Evolutionary conservation across 1,140 invertebrate genomes (phyloP), one percentile per base, ranked within the genome.

Genomic region (Cherax quadricarinatus): DNA sequence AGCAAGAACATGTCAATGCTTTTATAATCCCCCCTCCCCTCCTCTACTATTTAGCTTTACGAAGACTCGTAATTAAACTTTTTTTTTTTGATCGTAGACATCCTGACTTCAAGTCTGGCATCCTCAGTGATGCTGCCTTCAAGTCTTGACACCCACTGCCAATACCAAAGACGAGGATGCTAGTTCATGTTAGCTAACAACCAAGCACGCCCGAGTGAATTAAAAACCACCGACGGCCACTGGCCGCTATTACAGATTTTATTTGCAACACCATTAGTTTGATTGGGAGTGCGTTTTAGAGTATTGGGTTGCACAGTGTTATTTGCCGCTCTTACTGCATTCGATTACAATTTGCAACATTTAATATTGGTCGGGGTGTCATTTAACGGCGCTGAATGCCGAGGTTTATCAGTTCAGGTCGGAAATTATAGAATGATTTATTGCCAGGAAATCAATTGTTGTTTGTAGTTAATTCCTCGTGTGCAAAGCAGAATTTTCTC

Each of bases 251-350:
- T 91, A 91, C 86, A 73, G 89, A 91, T 91, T 91, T 86, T 91
- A 91, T 91, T 86, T 85, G 73, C 84, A 86, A 86, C 86, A 53
- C 89, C 89, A 91, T 91, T 91, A 91, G 83, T 91, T 66, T 91
- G 89, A 91, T 91, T 91, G 89, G 89, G 62, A 62, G 16, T 82
- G 75, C 82, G 89, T 86, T 91, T 86, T 86, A 86, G 82, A 60
- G 86, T 88, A 88, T 88, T 88, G 86, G 86, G 86, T 88, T 88
- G 86, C 86, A 88, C 86, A 49, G 86, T 86, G 62, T 73, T 86
- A 79, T 80, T 57, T 62, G n/a, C 75, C 78, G 73, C 86, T 79
- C 86, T 88, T 80, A 62, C 60, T 88, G 75, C 86, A 88, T 88
- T 88, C 86, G 78, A 88, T 88, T 88, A 88, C 86, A 88, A 88